phyloP scores from a whole-genome alignment of 2,888 invertebrate species.

The Phymatocera aterrima region DNA sequence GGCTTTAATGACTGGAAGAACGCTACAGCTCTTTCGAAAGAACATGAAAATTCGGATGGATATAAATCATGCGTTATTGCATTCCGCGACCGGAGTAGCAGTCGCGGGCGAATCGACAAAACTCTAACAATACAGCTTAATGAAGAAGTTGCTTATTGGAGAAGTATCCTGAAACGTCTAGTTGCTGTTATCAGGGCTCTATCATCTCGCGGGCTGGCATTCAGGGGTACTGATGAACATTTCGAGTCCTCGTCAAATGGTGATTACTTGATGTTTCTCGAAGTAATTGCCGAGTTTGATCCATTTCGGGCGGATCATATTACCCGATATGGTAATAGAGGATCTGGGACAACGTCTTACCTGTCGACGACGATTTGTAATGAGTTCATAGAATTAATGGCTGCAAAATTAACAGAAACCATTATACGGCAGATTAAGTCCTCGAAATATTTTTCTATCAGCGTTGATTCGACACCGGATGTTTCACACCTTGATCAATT shows the following conservation, averaged over 20 bases:
- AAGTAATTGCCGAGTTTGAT: conserved; percentile 35
- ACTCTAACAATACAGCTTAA: conserved; percentile 3
- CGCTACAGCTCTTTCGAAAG: not conserved
- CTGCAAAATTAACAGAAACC: conserved; percentile 46
- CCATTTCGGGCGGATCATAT: conserved; percentile 39
- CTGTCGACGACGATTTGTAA: conserved; percentile 57
- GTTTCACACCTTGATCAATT: conserved; percentile 45
- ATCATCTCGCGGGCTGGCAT: conserved; percentile 26
- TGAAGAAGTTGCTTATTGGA: conserved; percentile 10
- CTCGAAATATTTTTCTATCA: conserved; percentile 46
- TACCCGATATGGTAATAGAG: conserved; percentile 55
- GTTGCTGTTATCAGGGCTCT: conserved; percentile 25
- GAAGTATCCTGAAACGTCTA: conserved; percentile 25
- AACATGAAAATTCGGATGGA: conserved; percentile 7
- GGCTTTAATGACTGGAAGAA: conserved; percentile 29
- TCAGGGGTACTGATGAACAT: not conserved
- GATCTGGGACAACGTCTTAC: conserved; percentile 54
- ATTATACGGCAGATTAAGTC: conserved; percentile 37
- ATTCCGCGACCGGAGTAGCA: not conserved
- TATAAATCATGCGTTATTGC: conserved; percentile 8
- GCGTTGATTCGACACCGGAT: conserved; percentile 46
- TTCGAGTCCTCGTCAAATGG: conserved; percentile 20
- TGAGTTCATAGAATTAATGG: conserved; percentile 57
- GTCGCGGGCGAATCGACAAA: not conserved
- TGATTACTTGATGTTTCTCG: conserved; percentile 38